These are phyloP conservation scores for Anoplius nigerrimus DNA, from an alignment of 2,888 invertebrate species.

Conservation along the genomic window DNA sequence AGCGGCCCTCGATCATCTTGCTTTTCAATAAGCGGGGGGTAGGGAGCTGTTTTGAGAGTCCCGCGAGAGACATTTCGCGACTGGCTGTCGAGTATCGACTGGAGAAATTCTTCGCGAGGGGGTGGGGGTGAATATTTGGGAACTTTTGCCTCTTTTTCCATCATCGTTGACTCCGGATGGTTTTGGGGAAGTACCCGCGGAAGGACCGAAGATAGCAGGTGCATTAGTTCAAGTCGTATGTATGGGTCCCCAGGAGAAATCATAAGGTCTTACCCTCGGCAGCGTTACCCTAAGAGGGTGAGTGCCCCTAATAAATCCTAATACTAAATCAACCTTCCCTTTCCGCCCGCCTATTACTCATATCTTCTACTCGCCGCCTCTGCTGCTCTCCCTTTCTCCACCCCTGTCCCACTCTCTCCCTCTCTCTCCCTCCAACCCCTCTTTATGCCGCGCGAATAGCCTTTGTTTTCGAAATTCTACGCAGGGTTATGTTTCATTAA, in stretches of 20 bases:
- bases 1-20: too few relatives aligned
- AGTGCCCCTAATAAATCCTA: constrained; percentile 72
- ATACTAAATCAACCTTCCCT: constrained; percentile 68
- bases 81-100: too few relatives aligned
- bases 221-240: constrained; percentile 67
- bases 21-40: too few relatives aligned
- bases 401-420: too few relatives aligned
- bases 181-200: neutral
- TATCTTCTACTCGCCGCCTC: constrained; percentile 58
- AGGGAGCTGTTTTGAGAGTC: neutral
- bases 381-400: too few relatives aligned
- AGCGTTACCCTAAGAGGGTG: constrained; percentile 44
- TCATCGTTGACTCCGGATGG: neutral
- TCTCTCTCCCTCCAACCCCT: too few relatives aligned
- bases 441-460: constrained; percentile 12
- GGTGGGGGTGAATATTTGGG: neutral
- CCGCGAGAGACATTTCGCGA: neutral
- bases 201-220: constrained; percentile 64
- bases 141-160: neutral
- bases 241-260: constrained; percentile 71
- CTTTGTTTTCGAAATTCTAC: constrained; percentile 53
- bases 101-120: too few relatives aligned
- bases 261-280: constrained; percentile 70
- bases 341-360: constrained; percentile 63
- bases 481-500: constrained; percentile 54